Base-by-base conservation (phyloP, 2,888 invertebrate species). In the Limnephilus lunatus region DNA sequence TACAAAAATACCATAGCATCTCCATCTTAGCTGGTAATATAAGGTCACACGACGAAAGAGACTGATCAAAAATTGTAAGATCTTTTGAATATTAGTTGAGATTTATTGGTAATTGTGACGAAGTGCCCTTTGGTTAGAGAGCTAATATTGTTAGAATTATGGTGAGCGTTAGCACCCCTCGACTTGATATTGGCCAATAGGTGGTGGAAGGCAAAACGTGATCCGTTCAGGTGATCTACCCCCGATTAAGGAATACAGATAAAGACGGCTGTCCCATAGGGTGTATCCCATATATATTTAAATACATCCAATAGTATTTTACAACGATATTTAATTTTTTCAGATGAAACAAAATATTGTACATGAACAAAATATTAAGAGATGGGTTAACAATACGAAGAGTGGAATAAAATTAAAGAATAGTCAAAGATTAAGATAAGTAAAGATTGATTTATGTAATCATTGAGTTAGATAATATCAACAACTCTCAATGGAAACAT, bases 111-210 rank as follows among this genome's bases (percentile, higher is more conserved):
- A 68, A n/a, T 19, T 68, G 25, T n/a, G n/a, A 68, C 68, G 2
- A 68, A 68, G 68, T 68, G 68, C 68, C 68, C 1, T 68, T 2
- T 68, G 25, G 68, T n/a, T 32, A 12, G 14, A 32, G 31, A 82
- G 30, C 31, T 82, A 31, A 82, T 30, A 31, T 82, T 82, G 32
- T 82, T 82, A 32, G 82, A 82, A 82, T 31, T 82, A 32, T 82
- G 31, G 82, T 82, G 82, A 32, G 32, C 30, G 19, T 15, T 15
- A 31, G 31, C 82, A 32, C 32, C 82, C 32, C 14, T 14, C 32
- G 32, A 32, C 32, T 82, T 82, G 82, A 31, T 82, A 82, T 82
- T 82, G 82, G 82, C 32, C 32, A 31, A 82, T 31, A 32, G 82
- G 30, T 82, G 82, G 82, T 82, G 14, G 32, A 82, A 82, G n/a